Base-by-base conservation (phyloP, 2,113 vertebrate species). In the Daboia siamensis region DNA sequence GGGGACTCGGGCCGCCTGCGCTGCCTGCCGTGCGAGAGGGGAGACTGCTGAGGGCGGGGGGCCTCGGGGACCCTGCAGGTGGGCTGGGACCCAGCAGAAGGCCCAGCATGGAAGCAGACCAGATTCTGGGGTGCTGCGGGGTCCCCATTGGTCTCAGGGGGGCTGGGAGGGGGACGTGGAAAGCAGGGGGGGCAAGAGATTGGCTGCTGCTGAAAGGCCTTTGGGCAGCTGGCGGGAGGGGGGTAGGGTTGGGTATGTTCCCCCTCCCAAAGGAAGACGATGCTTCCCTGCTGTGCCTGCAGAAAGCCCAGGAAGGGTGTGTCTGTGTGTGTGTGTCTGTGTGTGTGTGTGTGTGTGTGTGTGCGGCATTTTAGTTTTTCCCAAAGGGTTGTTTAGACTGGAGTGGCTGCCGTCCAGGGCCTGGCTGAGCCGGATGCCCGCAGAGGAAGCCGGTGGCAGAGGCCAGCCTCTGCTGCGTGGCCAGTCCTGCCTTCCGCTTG, bases 261-360 rank as follows among this genome's bases (percentile, higher is more conserved):
- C 1, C 21, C 8, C 23, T 4, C 33, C 10, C 17, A 10, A 0
- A 3, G 57, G 21, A 88, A 57, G 23, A 33, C 0, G 3, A 3
- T 3, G 13, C 86, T 54, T 55, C 29, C 15, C n/a, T 29, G 46
- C 0, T 86, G 21, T 48, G 84, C 23, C 39, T 85, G 80, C 39
- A 48, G 7, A 85, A 39, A 11, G 39, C 20, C 84, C 44, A 5
- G 13, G 1, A 61, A 80, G 74, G 61, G 26, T 1, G 48, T 46
- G 44, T 46, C 3, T 46, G 44, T 46, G 44, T 8, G 7, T 48
- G 48, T 48, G 48, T 48, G 48, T 48, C n/a, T 46, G 44, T 46
- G 44, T 46, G 44, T 8, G 7, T 48, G 48, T 48, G 48, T 48
- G 48, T 48, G 48, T 48, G 48, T 9, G 48, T 9, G 48, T 1